These are phyloP conservation scores for Gonatopus flavifemur DNA, from an alignment of 1,140 invertebrate species.

Conservation along the genomic window DNA sequence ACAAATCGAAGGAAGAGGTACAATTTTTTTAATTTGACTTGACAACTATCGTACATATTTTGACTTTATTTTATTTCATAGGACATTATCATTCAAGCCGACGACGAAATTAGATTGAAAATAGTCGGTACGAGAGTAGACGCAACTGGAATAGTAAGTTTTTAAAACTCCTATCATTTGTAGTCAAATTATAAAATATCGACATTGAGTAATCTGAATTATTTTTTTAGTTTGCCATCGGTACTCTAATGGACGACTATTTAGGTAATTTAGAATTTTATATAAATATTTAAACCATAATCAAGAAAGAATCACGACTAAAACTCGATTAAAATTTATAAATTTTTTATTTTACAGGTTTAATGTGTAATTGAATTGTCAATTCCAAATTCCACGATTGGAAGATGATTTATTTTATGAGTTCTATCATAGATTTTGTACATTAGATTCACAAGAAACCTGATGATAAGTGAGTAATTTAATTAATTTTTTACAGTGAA, in stretches of 20 bases:
- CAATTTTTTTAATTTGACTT: slow-evolving; percentile 12
- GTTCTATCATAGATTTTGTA: too few relatives aligned
- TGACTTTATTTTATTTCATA: slow-evolving; percentile 40
- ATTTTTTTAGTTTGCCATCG: slow-evolving; percentile 91
- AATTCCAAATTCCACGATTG: too few relatives aligned
- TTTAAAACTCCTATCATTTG: slow-evolving; percentile 11
- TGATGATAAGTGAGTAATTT: too few relatives aligned
- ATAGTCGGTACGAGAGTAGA: slow-evolving; percentile 98
- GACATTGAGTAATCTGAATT: slow-evolving; percentile 10
- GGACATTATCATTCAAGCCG: slow-evolving; percentile 95
- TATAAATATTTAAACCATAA: slow-evolving; percentile 22
- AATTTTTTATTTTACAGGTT: slow-evolving; percentile 25
- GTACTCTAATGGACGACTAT: slow-evolving; percentile 97
- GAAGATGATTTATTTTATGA: too few relatives aligned
- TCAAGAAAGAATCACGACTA: slow-evolving; percentile 5
- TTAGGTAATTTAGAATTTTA: slow-evolving; percentile 71
- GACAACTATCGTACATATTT: slow-evolving; percentile 7
- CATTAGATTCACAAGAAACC: too few relatives aligned
- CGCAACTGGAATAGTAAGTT: slow-evolving; percentile 85
- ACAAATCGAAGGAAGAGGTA: slow-evolving; percentile 97
- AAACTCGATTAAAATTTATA: background rate
- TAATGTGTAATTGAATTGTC: slow-evolving; percentile 31
- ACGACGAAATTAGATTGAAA: slow-evolving; percentile 97
- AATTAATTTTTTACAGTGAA: too few relatives aligned
- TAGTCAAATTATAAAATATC: slow-evolving; percentile 12